phyloP scores from a whole-genome alignment of 2,797 vertebrate genomes.

The Echeneis naucrates region DNA sequence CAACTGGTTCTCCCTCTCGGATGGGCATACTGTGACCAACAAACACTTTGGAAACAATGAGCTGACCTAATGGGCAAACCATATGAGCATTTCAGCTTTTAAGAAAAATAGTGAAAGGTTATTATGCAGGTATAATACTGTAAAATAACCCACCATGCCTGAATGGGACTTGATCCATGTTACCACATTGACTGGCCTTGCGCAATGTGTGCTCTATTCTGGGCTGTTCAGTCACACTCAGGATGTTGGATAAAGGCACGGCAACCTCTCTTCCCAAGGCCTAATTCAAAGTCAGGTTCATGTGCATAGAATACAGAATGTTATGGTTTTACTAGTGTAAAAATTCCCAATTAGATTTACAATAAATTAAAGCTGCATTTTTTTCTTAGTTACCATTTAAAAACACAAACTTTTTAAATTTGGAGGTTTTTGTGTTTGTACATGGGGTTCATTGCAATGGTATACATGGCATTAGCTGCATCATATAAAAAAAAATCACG shows the following conservation, averaged over 20 bases:
- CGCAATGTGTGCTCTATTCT: constrained; percentile 79
- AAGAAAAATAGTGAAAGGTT: not conserved
- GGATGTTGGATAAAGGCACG: constrained; percentile 85
- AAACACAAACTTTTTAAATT: too few relatives aligned
- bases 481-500: too few relatives aligned
- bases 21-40: constrained; percentile 83
- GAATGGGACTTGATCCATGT: constrained; percentile 72
- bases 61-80: constrained; percentile 77
- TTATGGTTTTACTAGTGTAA: too few relatives aligned
- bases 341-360: too few relatives aligned
- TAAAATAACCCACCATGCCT: constrained; percentile 75
- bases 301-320: not conserved
- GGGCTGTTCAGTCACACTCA: constrained; percentile 83
- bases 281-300: constrained; percentile 69
- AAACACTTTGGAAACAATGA: constrained; percentile 88
- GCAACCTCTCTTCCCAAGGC: constrained; percentile 67
- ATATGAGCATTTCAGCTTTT: constrained; percentile 8
- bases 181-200: constrained; percentile 54
- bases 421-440: too few relatives aligned
- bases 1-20: constrained; percentile 68
- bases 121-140: not conserved
- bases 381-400: too few relatives aligned
- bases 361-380: too few relatives aligned
- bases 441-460: too few relatives aligned
- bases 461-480: too few relatives aligned